Percentiles rank a stretch among this genome's conserved stretches.
These are phyloP conservation scores for Pharmacophagus antenor DNA, from an alignment of 2,888 invertebrate species.

Conservation along the genomic window DNA sequence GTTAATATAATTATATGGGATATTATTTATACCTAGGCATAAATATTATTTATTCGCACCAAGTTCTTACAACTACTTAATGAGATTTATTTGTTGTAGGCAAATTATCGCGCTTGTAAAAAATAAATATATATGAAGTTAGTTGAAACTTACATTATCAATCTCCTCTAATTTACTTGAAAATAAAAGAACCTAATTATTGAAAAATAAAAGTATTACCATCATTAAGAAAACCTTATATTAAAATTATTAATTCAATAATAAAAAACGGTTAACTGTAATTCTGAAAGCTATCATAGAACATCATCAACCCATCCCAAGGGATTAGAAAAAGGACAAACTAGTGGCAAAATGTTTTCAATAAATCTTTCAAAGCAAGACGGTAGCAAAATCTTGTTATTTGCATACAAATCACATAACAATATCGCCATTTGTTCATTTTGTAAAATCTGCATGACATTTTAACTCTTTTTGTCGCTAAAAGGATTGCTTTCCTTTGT, in stretches of 20 bases:
- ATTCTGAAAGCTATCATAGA: slow-evolving; percentile 48
- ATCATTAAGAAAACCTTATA: too few species aligned
- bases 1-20: too few species aligned
- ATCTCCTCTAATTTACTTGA: too few species aligned
- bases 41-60: too few species aligned
- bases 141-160: too few species aligned
- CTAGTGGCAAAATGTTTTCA: slow-evolving; percentile 44
- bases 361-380: slow-evolving; percentile 57
- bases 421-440: slow-evolving; percentile 59
- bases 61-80: too few species aligned
- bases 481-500: slow-evolving; percentile 45
- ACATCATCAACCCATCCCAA: slow-evolving; percentile 42
- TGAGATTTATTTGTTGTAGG: too few species aligned
- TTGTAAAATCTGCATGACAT: slow-evolving; percentile 52
- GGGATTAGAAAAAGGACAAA: slow-evolving; percentile 48
- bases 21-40: too few species aligned
- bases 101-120: too few species aligned
- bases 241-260: not conserved
- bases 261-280: slow-evolving; percentile 34
- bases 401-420: slow-evolving; percentile 72
- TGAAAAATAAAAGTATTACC: not conserved
- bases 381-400: slow-evolving; percentile 78
- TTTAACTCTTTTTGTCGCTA: slow-evolving; percentile 65
- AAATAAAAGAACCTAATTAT: too few species aligned
- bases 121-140: too few species aligned